phyloP scores from a whole-genome alignment of 2,113 vertebrate species.

The Casuarius casuarius region DNA sequence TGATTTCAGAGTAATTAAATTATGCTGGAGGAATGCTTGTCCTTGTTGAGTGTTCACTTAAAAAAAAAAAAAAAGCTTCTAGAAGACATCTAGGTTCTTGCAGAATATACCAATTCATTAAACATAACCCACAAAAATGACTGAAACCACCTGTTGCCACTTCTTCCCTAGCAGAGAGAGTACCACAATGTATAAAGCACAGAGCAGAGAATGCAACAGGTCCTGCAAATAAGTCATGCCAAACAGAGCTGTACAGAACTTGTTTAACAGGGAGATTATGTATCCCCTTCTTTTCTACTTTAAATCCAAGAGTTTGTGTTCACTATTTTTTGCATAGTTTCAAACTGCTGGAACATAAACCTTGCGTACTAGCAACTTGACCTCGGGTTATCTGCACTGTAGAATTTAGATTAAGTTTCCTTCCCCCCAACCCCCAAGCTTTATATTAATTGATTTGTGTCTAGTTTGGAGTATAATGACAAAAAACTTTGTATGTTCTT shows the following conservation, averaged over 20 bases:
- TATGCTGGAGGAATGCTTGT: neutral
- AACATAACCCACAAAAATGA: neutral
- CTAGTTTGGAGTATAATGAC: neutral
- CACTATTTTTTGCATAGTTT: neutral
- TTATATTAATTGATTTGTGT: neutral
- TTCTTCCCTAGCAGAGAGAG: neutral
- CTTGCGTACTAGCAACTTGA: neutral
- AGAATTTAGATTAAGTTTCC: neutral
- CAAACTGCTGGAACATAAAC: neutral
- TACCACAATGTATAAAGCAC: rapidly evolving
- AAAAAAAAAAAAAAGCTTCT: neutral
- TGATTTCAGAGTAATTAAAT: neutral
- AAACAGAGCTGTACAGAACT: neutral
- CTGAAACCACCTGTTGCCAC: neutral
- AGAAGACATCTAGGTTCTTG: neutral
- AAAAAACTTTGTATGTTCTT: neutral
- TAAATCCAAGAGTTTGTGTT: neutral
- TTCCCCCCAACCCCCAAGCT: neutral
- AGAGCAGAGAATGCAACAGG: neutral
- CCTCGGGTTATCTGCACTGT: neutral
- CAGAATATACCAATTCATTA: neutral
- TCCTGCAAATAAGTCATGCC: neutral
- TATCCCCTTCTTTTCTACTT: neutral
- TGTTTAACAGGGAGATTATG: neutral
- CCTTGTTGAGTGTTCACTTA: neutral